These are phyloP conservation scores for Silvanus unidentatus DNA, from an alignment of 2,888 invertebrate genomes.

Conservation along the genomic window DNA sequence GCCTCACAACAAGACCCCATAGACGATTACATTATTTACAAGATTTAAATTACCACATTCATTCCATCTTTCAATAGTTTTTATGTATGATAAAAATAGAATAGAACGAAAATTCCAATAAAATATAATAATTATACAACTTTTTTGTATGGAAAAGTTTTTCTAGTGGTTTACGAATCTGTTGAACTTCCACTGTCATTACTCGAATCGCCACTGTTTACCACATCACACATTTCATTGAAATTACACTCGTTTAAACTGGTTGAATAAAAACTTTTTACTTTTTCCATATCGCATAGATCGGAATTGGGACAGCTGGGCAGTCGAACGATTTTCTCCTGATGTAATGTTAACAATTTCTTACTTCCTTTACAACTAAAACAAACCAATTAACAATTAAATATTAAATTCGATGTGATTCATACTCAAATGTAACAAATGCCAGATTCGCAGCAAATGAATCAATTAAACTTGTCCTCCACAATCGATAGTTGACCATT, in stretches of 20 bases:
- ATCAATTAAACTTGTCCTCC: slow-evolving; percentile 63
- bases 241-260: slow-evolving; percentile 63
- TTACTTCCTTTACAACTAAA: slow-evolving; percentile 44
- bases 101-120: too few relatives aligned
- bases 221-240: slow-evolving; percentile 62
- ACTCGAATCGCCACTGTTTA: too few relatives aligned
- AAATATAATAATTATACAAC: too few relatives aligned
- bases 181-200: too few relatives aligned
- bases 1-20: too few relatives aligned
- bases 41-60: too few relatives aligned
- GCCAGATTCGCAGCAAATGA: slow-evolving; percentile 75
- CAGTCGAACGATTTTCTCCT: slow-evolving; percentile 64
- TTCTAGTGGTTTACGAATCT: too few relatives aligned
- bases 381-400: slow-evolving; percentile 10
- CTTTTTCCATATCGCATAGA: slow-evolving; percentile 58
- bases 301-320: slow-evolving; percentile 61
- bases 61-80: too few relatives aligned
- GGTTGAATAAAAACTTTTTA: slow-evolving; percentile 54
- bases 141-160: too few relatives aligned
- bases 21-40: too few relatives aligned
- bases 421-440: slow-evolving; percentile 56
- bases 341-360: slow-evolving; percentile 64
- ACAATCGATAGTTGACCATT: slow-evolving; percentile 44
- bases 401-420: too few relatives aligned
- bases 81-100: too few relatives aligned